Conservation (phyloP, 2,113 vertebrate genomes). For the Prinia subflava region DNA sequence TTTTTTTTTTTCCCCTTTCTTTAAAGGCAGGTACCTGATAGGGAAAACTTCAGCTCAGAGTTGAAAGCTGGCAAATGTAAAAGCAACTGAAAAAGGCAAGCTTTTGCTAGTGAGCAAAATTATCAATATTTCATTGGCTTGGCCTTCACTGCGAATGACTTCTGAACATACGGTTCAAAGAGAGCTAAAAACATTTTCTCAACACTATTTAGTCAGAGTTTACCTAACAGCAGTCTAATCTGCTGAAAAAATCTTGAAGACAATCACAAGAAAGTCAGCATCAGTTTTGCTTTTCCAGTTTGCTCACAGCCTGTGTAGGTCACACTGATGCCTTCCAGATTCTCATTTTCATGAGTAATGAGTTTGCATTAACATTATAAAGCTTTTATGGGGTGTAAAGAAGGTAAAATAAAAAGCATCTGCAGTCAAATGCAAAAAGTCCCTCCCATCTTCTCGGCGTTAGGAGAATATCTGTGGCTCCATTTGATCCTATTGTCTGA, state of each 20-base stretch:
- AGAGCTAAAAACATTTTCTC: background rate
- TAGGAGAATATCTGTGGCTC: background rate
- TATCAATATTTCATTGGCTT: background rate
- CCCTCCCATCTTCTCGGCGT: background rate
- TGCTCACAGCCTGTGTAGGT: background rate
- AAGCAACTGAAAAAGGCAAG: background rate
- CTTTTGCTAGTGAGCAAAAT: background rate
- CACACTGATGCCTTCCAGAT: background rate
- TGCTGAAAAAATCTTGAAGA: background rate
- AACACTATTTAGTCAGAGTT: background rate
- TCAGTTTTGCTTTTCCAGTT: background rate
- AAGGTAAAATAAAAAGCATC: background rate
- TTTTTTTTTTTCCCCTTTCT: background rate
- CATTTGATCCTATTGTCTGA: rapidly evolving
- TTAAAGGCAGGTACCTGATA: background rate
- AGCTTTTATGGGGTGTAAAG: background rate
- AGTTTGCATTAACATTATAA: background rate
- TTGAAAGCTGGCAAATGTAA: background rate
- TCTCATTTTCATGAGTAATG: background rate
- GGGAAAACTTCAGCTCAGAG: background rate
- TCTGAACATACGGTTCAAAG: background rate
- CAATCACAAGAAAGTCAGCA: background rate
- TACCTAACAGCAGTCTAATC: background rate
- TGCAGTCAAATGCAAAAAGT: background rate
- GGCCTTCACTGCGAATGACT: background rate